phyloP scores from a whole-genome alignment of 2,797 vertebrate species.

The Antrozous pallidus region DNA sequence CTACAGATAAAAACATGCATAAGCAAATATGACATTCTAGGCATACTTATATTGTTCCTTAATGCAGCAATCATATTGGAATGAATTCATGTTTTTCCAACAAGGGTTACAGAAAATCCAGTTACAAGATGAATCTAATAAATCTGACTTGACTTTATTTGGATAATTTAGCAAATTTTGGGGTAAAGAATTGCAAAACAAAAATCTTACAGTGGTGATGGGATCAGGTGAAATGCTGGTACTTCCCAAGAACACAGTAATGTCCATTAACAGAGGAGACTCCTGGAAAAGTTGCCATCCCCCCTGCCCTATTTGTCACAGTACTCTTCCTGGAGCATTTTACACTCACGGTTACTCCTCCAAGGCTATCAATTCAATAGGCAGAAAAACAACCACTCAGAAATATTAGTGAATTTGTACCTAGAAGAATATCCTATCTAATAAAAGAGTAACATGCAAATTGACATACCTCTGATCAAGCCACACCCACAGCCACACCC shows the following conservation, averaged over 20 bases:
- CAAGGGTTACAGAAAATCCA: background rate
- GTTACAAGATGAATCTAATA: background rate
- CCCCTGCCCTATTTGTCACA: background rate
- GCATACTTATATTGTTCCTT: background rate
- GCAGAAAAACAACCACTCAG: constrained; percentile 41
- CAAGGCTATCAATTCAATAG: background rate
- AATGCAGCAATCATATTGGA: background rate
- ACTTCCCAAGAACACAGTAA: background rate
- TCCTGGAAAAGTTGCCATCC: background rate
- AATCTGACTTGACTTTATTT: background rate
- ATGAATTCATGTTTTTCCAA: constrained; percentile 8
- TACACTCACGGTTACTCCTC: background rate
- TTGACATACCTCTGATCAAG: too few relatives aligned
- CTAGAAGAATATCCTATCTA: constrained; percentile 50
- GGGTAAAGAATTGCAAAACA: background rate
- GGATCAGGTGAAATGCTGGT: background rate
- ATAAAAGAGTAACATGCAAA: too few relatives aligned
- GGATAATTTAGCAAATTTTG: background rate
- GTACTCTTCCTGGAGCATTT: constrained; percentile 18
- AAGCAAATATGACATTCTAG: background rate
- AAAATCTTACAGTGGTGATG: background rate
- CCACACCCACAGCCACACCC: too few relatives aligned
- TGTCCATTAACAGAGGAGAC: background rate
- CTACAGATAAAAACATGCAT: background rate
- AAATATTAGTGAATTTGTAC: constrained; percentile 17